Conservation (phyloP, 2,888 invertebrate genomes). For the Leptinotarsa haldemani region DNA sequence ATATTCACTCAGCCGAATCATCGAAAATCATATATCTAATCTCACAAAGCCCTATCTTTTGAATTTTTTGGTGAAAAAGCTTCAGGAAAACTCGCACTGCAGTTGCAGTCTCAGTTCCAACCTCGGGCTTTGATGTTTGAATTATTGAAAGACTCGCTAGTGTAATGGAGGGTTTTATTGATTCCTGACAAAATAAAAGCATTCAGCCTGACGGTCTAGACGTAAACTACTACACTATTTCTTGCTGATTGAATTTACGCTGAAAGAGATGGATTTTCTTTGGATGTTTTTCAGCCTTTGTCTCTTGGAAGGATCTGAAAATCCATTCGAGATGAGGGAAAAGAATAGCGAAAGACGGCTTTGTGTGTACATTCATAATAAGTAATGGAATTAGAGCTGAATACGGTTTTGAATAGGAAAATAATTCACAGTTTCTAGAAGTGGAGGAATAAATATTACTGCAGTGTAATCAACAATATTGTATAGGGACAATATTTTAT, state of each 20-base stretch:
- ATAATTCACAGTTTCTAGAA: too few species aligned
- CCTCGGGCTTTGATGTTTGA: constrained; percentile 8
- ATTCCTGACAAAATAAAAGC: constrained; percentile 21
- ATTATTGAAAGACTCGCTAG: constrained; percentile 11
- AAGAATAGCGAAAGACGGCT: neutral
- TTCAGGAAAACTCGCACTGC: neutral
- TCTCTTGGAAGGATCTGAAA: neutral
- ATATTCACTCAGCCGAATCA: neutral
- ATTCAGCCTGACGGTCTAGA: constrained; percentile 23
- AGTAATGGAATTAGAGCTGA: neutral
- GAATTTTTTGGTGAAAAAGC: neutral
- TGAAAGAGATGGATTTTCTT: constrained; percentile 13
- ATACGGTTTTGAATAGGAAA: too few species aligned
- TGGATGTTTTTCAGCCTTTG: constrained; percentile 6
- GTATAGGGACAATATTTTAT: too few species aligned
- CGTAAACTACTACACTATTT: constrained; percentile 19
- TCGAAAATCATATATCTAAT: neutral
- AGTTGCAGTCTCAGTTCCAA: constrained; percentile 6
- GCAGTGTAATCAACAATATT: too few species aligned
- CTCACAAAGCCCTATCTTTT: neutral
- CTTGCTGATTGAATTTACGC: constrained; percentile 16
- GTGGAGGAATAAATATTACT: too few species aligned
- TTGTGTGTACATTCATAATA: neutral
- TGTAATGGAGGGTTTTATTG: constrained; percentile 20
- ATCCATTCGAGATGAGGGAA: neutral